A percentile compares a stretch with the other conserved stretches of the same genome.
These are phyloP conservation scores for Malacoctenus gilli DNA, from an alignment of 2,797 vertebrate genomes.

Conservation along the genomic window DNA sequence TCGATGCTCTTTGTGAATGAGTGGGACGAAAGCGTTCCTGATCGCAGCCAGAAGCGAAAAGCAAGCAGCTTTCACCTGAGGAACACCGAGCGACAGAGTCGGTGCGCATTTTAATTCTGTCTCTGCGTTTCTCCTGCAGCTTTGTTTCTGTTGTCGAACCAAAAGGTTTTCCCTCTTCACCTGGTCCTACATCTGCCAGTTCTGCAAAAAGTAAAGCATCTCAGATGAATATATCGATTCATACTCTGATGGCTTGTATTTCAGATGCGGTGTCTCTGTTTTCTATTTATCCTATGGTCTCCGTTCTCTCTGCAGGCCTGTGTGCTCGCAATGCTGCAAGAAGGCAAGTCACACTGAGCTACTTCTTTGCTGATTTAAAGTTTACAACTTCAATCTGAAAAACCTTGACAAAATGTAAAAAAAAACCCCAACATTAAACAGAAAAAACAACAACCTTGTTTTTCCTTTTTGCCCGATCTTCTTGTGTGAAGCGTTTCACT, in stretches of 20 bases:
- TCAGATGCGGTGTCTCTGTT: neutral
- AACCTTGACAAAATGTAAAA: too few relatives aligned
- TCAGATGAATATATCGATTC: neutral
- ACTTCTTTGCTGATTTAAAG: neutral
- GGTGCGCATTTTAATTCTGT: neutral
- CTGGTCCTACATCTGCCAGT: constrained; percentile 98
- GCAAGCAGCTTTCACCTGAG: too few relatives aligned
- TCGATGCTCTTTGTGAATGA: too few relatives aligned
- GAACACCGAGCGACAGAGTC: too few relatives aligned
- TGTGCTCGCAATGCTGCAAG: constrained; percentile 98
- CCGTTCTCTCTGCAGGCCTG: constrained; percentile 83
- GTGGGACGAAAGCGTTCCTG: too few relatives aligned
- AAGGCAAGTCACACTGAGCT: constrained; percentile 86
- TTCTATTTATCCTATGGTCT: constrained; percentile 5
- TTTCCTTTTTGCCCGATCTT: too few relatives aligned
- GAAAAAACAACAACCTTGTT: too few relatives aligned
- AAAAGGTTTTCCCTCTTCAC: constrained; percentile 98
- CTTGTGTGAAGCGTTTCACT: too few relatives aligned
- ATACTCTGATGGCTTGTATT: neutral
- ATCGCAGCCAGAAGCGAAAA: too few relatives aligned
- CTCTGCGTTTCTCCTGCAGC: constrained; percentile 74
- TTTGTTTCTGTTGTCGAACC: constrained; percentile 97
- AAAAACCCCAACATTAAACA: too few relatives aligned
- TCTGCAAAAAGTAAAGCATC: constrained; percentile 92
- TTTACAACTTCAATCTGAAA: neutral